phyloP scores from a whole-genome alignment of 2,797 vertebrate species.

The Lindbergichthys nudifrons region DNA sequence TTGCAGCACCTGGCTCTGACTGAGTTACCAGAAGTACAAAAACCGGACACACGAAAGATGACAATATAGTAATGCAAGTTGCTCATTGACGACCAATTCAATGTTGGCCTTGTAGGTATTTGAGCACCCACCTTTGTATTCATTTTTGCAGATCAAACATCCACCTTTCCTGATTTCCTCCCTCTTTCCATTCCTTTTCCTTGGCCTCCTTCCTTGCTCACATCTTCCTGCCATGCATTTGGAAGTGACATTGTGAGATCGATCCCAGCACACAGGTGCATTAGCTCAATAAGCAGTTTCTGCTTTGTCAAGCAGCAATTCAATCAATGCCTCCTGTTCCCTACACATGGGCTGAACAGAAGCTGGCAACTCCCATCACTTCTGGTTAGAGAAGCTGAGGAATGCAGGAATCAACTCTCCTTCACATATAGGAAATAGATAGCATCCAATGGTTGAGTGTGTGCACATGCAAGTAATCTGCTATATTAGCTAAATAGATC shows the following conservation, averaged over 20 bases:
- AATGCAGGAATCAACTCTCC: slow-evolving; percentile 43
- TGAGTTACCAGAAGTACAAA: slow-evolving; percentile 8
- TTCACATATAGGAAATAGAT: slow-evolving; percentile 8
- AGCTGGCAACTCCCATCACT: slow-evolving; percentile 74
- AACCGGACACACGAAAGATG: not conserved
- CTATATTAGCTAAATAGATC: not conserved
- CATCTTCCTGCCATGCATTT: slow-evolving; percentile 56
- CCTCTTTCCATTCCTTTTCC: slow-evolving; percentile 12
- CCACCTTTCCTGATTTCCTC: slow-evolving; percentile 6
- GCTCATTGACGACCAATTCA: not conserved
- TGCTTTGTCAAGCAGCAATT: slow-evolving; percentile 85
- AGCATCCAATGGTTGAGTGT: slow-evolving; percentile 1
- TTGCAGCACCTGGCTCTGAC: slow-evolving; percentile 23
- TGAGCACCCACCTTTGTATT: slow-evolving; percentile 11
- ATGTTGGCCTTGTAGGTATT: slow-evolving; percentile 6
- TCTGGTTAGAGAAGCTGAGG: slow-evolving; percentile 66
- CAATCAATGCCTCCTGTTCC: slow-evolving; percentile 81
- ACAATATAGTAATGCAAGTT: not conserved
- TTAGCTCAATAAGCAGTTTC: slow-evolving; percentile 86
- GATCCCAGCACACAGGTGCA: slow-evolving; percentile 81
- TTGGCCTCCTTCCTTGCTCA: slow-evolving; percentile 22
- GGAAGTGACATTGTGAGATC: slow-evolving; percentile 82
- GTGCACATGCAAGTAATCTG: not conserved
- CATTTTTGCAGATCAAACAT: not conserved
- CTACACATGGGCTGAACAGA: slow-evolving; percentile 71